Conservation (phyloP, 2,113 vertebrate genomes). For the Burhinus oedicnemus region DNA sequence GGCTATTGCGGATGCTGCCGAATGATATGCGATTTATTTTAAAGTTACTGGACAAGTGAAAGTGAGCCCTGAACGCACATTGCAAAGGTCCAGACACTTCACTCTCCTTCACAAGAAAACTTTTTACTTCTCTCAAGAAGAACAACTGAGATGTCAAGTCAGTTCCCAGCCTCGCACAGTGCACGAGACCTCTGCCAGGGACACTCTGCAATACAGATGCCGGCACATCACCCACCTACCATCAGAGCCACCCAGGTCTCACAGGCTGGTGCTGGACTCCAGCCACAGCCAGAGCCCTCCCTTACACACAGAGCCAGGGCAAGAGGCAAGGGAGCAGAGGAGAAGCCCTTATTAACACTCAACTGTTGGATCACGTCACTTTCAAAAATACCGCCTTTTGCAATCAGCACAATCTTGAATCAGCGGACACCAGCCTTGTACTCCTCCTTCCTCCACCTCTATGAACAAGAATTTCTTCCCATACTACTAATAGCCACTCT, state of each 20-base stretch:
- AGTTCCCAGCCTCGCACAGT: no score
- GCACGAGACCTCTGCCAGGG: not conserved
- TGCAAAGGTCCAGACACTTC: not conserved
- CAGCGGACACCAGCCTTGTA: not conserved
- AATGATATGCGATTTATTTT: not conserved
- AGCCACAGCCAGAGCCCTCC: not conserved
- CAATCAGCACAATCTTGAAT: not conserved
- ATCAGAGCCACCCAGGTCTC: not conserved
- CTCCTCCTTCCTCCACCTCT: not conserved
- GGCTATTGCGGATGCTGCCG: fast-evolving
- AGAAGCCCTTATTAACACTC: not conserved
- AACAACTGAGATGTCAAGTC: not conserved
- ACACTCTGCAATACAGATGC: no score
- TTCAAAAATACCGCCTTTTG: not conserved
- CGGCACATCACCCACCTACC: not conserved
- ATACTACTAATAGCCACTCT: not conserved
- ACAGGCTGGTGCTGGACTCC: not conserved
- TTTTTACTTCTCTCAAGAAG: not conserved
- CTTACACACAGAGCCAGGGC: fast-evolving
- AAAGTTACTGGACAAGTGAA: not conserved
- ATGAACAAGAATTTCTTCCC: not conserved
- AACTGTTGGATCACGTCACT: not conserved
- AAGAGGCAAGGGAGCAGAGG: no score
- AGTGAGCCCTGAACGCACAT: not conserved
- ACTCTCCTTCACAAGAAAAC: not conserved